Evolutionary conservation across 2,113 vertebrate species (phyloP).

Genomic region (Phaethornis superciliosus): DNA sequence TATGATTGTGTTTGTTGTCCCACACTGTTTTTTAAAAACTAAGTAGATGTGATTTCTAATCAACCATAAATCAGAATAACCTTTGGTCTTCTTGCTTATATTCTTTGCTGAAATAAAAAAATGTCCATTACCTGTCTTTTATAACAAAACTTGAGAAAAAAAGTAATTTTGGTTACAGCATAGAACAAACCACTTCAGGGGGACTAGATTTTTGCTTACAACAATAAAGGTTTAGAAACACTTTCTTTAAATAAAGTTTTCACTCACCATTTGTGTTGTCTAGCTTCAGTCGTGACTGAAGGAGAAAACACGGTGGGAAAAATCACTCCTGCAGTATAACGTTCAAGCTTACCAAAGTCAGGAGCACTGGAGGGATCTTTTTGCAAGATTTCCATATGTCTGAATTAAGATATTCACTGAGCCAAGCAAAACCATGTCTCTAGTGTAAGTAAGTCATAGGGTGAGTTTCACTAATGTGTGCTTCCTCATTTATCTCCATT

Average conservation of each 20-base stretch:
- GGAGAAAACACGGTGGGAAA: background rate
- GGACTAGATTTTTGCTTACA: background rate
- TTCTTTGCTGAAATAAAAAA: background rate
- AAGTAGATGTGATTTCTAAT: background rate
- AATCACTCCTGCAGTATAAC: background rate
- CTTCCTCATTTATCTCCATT: background rate
- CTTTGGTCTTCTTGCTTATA: background rate
- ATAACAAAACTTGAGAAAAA: background rate
- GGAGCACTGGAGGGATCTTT: background rate
- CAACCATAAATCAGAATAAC: background rate
- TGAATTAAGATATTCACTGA: background rate
- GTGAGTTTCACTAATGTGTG: background rate
- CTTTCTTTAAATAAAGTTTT: background rate
- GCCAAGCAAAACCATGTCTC: background rate
- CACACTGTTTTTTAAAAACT: background rate
- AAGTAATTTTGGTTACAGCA: background rate
- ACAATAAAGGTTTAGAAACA: background rate
- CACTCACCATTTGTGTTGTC: background rate
- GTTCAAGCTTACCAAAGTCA: background rate
- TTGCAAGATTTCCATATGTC: background rate
- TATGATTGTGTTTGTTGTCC: conserved; percentile 34
- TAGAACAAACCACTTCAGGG: background rate
- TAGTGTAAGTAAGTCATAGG: background rate
- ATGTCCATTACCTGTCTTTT: background rate
- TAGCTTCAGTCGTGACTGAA: background rate